A percentile compares a stretch with the other conserved stretches of the same genome.
These are phyloP conservation scores for Lepidocyrtoides sp. DNA, from an alignment of 2,888 invertebrate genomes.

Conservation along the genomic window DNA sequence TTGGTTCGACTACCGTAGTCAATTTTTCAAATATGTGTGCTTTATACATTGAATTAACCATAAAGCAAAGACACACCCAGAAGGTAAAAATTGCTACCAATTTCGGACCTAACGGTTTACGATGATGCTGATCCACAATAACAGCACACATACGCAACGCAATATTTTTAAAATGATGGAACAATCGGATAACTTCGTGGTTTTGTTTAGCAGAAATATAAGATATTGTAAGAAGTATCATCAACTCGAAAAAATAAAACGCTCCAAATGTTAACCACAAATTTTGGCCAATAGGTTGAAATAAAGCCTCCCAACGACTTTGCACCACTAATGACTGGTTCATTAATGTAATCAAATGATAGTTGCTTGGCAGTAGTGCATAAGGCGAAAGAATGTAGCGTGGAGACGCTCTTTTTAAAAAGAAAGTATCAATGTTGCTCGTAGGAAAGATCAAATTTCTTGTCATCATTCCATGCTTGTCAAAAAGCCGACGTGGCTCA, in stretches of 20 bases:
- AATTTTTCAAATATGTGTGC: not conserved
- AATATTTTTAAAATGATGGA: not conserved
- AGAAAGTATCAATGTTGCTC: not conserved
- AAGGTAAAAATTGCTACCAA: no score
- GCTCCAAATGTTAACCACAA: not conserved
- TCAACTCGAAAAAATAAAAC: not conserved
- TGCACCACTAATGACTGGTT: not conserved
- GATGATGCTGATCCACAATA: slow-evolving; percentile 20
- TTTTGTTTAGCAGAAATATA: not conserved
- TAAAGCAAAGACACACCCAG: slow-evolving; percentile 27
- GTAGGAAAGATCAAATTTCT: slow-evolving; percentile 10
- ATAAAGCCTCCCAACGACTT: not conserved
- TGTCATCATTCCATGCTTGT: slow-evolving; percentile 47
- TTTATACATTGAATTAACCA: slow-evolving; percentile 30
- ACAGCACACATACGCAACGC: not conserved
- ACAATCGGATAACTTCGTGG: no score
- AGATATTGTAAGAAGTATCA: not conserved
- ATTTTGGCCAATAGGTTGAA: not conserved
- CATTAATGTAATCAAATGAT: slow-evolving; percentile 17
- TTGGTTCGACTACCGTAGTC: not conserved
- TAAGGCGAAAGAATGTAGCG: slow-evolving; percentile 10
- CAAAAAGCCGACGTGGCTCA: slow-evolving; percentile 1
- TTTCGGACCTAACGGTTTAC: no score
- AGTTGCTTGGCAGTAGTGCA: not conserved
- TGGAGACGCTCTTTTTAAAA: not conserved